Percentiles rank a stretch among this genome's conserved stretches.
These are phyloP conservation scores for Notothenia rossii DNA, from an alignment of 2,113 vertebrate genomes.

Conservation along the genomic window DNA sequence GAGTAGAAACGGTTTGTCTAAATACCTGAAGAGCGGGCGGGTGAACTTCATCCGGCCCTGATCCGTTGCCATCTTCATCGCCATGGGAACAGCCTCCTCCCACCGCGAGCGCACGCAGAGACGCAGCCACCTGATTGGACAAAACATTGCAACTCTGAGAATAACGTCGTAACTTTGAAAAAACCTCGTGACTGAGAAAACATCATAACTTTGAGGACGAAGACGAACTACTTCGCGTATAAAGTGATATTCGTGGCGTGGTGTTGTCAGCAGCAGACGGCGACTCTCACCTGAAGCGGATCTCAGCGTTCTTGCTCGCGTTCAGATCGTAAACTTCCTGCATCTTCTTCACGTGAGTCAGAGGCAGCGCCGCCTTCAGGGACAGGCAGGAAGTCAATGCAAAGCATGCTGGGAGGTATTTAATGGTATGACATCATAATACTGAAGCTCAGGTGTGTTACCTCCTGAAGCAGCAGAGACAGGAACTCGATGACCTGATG, in stretches of 20 bases:
- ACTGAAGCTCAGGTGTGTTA: constrained; percentile 67
- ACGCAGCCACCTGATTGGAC: constrained; percentile 89
- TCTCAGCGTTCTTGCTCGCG: constrained; percentile 90
- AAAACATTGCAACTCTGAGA: no score
- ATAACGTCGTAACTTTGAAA: no score
- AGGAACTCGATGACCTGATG: constrained; percentile 94
- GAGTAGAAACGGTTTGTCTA: no score
- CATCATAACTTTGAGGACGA: no score
- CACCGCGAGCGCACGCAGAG: constrained; percentile 91
- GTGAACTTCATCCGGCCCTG: constrained; percentile 98
- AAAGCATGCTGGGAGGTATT: no score
- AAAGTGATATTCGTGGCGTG: no score
- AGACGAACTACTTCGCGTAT: no score
- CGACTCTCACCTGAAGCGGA: constrained; percentile 90
- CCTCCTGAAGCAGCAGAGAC: constrained; percentile 89
- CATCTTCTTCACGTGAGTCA: constrained; percentile 92
- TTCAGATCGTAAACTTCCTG: constrained; percentile 93
- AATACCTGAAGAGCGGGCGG: constrained; percentile 92
- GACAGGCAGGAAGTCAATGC: constrained; percentile 4
- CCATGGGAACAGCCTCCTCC: constrained; percentile 92
- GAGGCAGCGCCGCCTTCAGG: constrained; percentile 88
- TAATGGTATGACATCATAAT: no score
- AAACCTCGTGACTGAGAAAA: no score
- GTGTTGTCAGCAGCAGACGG: not conserved
- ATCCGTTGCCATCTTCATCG: constrained; percentile 94